A percentile compares a stretch with the other conserved stretches of the same genome.
phyloP scores from a whole-genome alignment of 2,797 vertebrate species.

The Melanotaenia nigrans region DNA sequence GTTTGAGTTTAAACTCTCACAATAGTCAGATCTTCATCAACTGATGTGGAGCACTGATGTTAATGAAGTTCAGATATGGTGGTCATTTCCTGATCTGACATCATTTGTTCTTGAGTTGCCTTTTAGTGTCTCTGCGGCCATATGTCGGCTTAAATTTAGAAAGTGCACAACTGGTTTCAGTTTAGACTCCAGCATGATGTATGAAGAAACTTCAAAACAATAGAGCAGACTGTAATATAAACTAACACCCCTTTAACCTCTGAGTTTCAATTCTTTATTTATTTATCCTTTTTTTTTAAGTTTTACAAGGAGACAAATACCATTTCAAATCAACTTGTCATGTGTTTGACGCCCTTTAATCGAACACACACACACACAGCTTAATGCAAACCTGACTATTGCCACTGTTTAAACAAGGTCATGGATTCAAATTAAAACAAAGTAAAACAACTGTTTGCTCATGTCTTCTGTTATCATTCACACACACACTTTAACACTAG shows the following conservation, averaged over 20 bases:
- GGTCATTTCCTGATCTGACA: slow-evolving; percentile 20
- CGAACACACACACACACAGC: slow-evolving; percentile 19
- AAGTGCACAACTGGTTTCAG: slow-evolving; percentile 35
- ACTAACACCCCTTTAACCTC: slow-evolving; percentile 73
- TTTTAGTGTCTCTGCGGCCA: slow-evolving; percentile 39
- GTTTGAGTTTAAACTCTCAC: slow-evolving; percentile 52
- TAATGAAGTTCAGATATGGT: slow-evolving; percentile 51
- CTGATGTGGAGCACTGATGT: slow-evolving; percentile 61
- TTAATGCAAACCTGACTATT: slow-evolving; percentile 77
- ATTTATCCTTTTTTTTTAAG: neutral
- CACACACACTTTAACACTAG: slow-evolving; percentile 50
- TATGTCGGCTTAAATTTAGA: slow-evolving; percentile 27
- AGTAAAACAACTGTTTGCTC: slow-evolving; percentile 58
- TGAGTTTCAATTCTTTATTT: slow-evolving; percentile 36
- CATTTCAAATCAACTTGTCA: slow-evolving; percentile 31
- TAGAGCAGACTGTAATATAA: slow-evolving; percentile 57
- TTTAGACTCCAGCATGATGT: slow-evolving; percentile 39
- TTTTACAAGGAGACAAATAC: slow-evolving; percentile 50
- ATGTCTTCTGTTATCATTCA: slow-evolving; percentile 16
- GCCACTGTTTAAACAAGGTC: slow-evolving; percentile 47
- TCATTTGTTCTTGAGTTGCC: slow-evolving; percentile 17
- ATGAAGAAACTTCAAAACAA: slow-evolving; percentile 40
- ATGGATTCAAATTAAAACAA: slow-evolving; percentile 71
- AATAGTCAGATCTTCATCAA: slow-evolving; percentile 74
- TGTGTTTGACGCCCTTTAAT: slow-evolving; percentile 34